phyloP scores from a whole-genome alignment of 2,888 invertebrate genomes.

The Gibbula magus region DNA sequence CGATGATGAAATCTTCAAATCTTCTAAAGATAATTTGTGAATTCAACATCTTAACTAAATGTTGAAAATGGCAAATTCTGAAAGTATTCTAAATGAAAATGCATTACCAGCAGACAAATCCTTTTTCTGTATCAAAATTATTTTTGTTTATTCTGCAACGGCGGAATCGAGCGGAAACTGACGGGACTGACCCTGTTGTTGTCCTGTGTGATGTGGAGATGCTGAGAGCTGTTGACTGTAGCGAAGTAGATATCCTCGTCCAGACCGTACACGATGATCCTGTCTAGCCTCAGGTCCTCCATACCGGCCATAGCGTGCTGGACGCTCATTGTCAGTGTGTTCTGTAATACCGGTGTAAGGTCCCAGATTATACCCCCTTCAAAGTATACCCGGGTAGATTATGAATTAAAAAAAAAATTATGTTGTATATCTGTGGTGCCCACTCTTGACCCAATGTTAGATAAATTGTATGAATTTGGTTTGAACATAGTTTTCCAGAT shows the following conservation, averaged over 20 bases:
- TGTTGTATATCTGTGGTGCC: neutral
- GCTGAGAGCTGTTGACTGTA: neutral
- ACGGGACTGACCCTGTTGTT: neutral
- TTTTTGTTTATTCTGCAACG: too few species aligned
- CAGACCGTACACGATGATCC: neutral
- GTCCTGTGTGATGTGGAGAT: neutral
- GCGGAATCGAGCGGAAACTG: too few species aligned
- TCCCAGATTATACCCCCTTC: neutral
- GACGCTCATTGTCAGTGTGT: neutral
- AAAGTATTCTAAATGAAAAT: too few species aligned
- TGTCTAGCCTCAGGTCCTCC: neutral
- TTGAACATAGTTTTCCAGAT: too few species aligned
- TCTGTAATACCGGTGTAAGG: constrained; percentile 22
- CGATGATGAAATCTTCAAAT: too few species aligned
- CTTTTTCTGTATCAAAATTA: too few species aligned
- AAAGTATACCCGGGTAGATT: neutral
- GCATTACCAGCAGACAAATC: too few species aligned
- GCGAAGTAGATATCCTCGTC: constrained; percentile 28
- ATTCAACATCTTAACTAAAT: too few species aligned
- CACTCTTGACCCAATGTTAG: too few species aligned
- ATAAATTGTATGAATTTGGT: too few species aligned
- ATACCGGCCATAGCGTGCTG: neutral
- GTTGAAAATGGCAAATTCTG: too few species aligned
- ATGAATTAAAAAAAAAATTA: neutral
- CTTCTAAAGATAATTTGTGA: too few species aligned